phyloP scores from a whole-genome alignment of 2,113 vertebrate genomes.

The Cromileptes altivelis region DNA sequence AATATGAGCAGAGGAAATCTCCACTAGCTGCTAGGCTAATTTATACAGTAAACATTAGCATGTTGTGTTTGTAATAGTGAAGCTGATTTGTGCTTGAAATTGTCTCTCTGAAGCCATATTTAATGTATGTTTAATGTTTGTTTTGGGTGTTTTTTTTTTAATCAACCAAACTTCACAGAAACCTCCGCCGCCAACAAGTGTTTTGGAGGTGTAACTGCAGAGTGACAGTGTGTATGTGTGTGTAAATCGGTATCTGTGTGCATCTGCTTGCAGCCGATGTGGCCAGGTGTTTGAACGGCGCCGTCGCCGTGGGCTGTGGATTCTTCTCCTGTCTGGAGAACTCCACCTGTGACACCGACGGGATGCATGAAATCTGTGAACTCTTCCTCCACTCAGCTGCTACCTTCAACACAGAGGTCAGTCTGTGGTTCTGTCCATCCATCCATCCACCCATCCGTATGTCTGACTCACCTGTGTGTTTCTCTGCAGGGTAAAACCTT shows the following conservation, averaged over 20 bases:
- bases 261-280: constrained; percentile 2
- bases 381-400: constrained; percentile 94
- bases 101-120: too few relatives aligned
- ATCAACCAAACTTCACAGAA: too few relatives aligned
- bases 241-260: neutral
- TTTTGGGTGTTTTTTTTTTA: too few relatives aligned
- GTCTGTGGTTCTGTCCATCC: neutral
- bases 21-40: too few relatives aligned
- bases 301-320: constrained; percentile 93
- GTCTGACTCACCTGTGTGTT: neutral
- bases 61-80: too few relatives aligned
- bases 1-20: too few relatives aligned
- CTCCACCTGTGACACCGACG: constrained; percentile 96
- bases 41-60: too few relatives aligned
- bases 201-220: too few relatives aligned
- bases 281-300: constrained; percentile 90
- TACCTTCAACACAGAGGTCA: constrained; percentile 96
- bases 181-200: too few relatives aligned
- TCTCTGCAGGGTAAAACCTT: constrained; percentile 92
- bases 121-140: too few relatives aligned
- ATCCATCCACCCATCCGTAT: neutral
- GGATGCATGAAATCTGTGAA: constrained; percentile 96
- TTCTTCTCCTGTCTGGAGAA: constrained; percentile 97
- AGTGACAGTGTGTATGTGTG: constrained; percentile 59
- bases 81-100: too few relatives aligned